Evolutionary conservation across 1,140 invertebrate genomes (phyloP).

Genomic region (Brachionus calyciflorus): DNA sequence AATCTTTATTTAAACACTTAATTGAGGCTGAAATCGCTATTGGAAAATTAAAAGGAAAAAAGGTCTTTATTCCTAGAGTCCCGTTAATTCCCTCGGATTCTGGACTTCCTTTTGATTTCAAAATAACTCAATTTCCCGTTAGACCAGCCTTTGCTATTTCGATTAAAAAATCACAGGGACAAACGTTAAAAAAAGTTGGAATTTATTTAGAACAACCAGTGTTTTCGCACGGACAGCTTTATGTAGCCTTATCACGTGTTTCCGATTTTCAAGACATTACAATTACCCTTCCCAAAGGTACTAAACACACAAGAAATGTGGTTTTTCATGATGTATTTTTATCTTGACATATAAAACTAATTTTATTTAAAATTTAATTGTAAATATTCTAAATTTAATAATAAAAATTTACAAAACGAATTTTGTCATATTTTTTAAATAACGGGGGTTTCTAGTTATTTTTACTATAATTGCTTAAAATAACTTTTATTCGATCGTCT

Average conservation of each 20-base stretch:
- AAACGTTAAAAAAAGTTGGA: slow-evolving; percentile 51
- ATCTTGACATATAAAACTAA: no score
- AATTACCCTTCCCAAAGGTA: background rate
- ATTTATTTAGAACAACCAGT: slow-evolving; percentile 48
- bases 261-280: slow-evolving; percentile 12
- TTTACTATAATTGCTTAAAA: no score
- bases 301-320: background rate
- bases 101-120: slow-evolving; percentile 57
- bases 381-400: no score
- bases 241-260: slow-evolving; percentile 50
- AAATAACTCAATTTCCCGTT: slow-evolving; percentile 63
- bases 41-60: slow-evolving; percentile 45
- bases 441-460: no score
- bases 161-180: slow-evolving; percentile 53
- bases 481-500: no score
- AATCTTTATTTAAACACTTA: slow-evolving; percentile 48
- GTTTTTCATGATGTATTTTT: slow-evolving; percentile 20
- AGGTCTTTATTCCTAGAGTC: slow-evolving; percentile 51
- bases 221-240: slow-evolving; percentile 51
- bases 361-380: no score
- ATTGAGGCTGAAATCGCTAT: slow-evolving; percentile 49
- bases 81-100: slow-evolving; percentile 49
- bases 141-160: slow-evolving; percentile 53
- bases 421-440: no score
- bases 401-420: no score